Evolutionary conservation across 2,888 invertebrate genomes (phyloP).

Genomic region (Cryptocephalus primarius): DNA sequence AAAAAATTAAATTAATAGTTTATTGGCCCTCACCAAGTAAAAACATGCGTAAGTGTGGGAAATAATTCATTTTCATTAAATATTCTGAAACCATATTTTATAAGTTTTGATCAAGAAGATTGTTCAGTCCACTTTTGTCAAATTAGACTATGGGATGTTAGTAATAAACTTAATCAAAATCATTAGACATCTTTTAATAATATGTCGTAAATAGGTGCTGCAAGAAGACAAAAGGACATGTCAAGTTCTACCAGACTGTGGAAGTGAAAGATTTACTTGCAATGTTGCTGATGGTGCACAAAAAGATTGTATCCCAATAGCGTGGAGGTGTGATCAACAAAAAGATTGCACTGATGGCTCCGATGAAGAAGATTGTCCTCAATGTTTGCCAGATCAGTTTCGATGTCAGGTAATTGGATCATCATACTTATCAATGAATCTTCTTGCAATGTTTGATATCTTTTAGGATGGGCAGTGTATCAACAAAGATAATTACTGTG

Average conservation of each 20-base stretch:
- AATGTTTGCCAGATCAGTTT: constrained; percentile 61
- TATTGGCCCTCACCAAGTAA: no score
- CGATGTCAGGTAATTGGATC: constrained; percentile 35
- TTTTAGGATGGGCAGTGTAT: constrained; percentile 32
- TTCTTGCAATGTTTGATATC: not conserved
- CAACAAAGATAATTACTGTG: constrained; percentile 39
- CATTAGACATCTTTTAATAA: no score
- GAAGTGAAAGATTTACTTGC: constrained; percentile 62
- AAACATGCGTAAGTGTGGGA: no score
- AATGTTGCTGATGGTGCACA: constrained; percentile 42
- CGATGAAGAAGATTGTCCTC: constrained; percentile 64
- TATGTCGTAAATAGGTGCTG: constrained; percentile 19
- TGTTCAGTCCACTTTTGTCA: no score
- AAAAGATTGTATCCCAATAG: constrained; percentile 57
- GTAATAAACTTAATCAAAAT: no score
- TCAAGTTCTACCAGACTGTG: constrained; percentile 56
- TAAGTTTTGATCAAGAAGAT: no score
- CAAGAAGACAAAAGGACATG: constrained; percentile 55
- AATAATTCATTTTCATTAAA: no score
- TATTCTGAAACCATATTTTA: no score
- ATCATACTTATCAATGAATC: not conserved
- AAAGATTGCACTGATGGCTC: constrained; percentile 74
- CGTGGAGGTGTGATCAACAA: constrained; percentile 71
- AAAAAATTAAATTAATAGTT: no score
- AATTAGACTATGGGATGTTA: no score